Evolutionary conservation across 1,140 invertebrate species (phyloP).

Genomic region (Fopius arisanus): DNA sequence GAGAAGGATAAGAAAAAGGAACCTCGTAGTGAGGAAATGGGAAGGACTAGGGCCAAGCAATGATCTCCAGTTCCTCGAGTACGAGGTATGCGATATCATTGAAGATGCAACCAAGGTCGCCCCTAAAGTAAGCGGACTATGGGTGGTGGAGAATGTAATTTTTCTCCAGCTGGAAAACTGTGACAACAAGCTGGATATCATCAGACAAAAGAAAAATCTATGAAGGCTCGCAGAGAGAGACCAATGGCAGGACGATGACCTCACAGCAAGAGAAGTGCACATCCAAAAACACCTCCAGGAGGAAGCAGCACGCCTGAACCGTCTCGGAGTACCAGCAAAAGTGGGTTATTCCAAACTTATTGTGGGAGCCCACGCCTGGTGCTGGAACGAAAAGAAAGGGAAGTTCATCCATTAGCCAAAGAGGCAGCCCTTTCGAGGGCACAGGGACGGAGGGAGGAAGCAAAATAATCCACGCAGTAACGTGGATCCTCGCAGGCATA

Average conservation of each 20-base stretch:
- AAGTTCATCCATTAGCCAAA: neutral
- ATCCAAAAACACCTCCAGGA: neutral
- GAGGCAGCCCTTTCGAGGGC: constrained; percentile 2
- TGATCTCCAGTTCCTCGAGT: neutral
- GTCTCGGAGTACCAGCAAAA: neutral
- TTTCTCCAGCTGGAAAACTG: neutral
- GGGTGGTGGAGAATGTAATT: neutral
- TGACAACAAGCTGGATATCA: neutral
- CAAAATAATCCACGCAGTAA: neutral
- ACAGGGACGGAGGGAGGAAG: neutral
- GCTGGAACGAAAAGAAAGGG: neutral
- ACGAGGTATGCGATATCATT: neutral
- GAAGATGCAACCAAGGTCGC: neutral
- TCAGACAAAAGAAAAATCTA: neutral
- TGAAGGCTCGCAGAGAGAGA: neutral
- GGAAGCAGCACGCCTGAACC: neutral
- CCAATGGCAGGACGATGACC: neutral
- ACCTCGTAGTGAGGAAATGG: neutral
- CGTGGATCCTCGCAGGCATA: constrained; percentile 21
- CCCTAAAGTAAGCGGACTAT: neutral
- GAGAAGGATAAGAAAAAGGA: neutral
- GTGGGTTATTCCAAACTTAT: neutral
- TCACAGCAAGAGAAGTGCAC: neutral
- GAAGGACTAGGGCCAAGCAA: neutral
- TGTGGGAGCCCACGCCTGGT: neutral